Evolutionary conservation across 1,140 invertebrate genomes (phyloP), one percentile per base, ranked within the genome.

Genomic region (Trichonephila clavata): DNA sequence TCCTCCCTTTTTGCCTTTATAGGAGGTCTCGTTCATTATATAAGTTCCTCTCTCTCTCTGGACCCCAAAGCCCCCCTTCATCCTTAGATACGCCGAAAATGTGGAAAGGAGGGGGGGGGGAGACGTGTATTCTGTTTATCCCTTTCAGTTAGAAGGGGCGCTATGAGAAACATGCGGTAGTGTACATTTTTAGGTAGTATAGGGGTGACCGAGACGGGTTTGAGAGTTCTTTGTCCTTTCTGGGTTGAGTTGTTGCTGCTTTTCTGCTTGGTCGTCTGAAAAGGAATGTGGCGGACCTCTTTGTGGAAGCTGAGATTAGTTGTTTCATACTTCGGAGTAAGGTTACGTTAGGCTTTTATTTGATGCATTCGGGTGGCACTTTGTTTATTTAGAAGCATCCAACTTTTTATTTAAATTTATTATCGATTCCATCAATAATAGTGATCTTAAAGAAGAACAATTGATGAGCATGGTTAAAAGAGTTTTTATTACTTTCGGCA

Each of bases 1-100:
- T 32, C 21, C 57, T 86, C 84, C 84, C 71, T 32, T 32, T 86
- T 43, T 27, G 24, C 59, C 84, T 86, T 86, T 86, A 16, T 50
- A 24, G 84, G 84, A 86, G 84, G 84, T 86, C 84, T 43, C 32
- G 71, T 77, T 77, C 71, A 77, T 77, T 77, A 77, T n/a, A n/a
- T 20, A 77, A 24, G 10, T 68, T 68, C 65, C 24, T 68, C 65
- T 68, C 65, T 68, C 32, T 39, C 32, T 39, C 65, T 68, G 71
- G 71, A 77, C 71, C 21, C 24, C n/a, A 32, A 81, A 81, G 77
- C 32, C 21, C 5, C 21, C 27, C 77, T 4, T 14, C 77, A 5
- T 0, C 21, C 65, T 39, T 39, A 39, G 32, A 39, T 39, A 39
- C 32, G 32, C 32, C 32, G 32, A 39, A 39, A 39, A 39, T 39